Evolutionary conservation across 2,888 invertebrate genomes (phyloP).

Genomic region (Hydroisotoma schaefferi): DNA sequence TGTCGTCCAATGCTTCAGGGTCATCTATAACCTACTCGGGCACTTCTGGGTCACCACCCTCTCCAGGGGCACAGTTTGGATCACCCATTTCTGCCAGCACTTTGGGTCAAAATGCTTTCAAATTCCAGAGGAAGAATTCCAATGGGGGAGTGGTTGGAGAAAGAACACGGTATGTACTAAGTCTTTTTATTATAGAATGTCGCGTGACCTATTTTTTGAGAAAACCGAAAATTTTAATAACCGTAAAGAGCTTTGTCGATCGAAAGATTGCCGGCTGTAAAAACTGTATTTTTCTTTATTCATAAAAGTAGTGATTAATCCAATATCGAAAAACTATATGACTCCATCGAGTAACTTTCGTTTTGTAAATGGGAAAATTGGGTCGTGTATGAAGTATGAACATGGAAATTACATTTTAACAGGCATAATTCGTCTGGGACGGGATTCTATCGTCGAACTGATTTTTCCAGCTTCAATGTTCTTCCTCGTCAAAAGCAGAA

Average conservation of each 20-base stretch:
- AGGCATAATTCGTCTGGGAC: constrained; percentile 81
- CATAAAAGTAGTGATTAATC: too few species aligned
- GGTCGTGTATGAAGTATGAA: background rate
- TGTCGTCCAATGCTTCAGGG: constrained; percentile 53
- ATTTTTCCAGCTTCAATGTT: constrained; percentile 90
- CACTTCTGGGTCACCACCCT: constrained; percentile 43
- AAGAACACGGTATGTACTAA: constrained; percentile 28
- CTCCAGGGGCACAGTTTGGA: constrained; percentile 34
- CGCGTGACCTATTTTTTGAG: too few species aligned
- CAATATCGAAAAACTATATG: too few species aligned
- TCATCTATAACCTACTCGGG: constrained; percentile 50
- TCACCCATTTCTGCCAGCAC: constrained; percentile 14
- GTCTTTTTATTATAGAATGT: background rate
- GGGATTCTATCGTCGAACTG: constrained; percentile 83
- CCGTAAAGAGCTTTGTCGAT: too few species aligned
- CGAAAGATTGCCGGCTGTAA: too few species aligned
- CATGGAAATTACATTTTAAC: constrained; percentile 45
- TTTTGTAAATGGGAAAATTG: background rate
- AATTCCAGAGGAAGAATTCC: constrained; percentile 37
- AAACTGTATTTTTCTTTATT: too few species aligned
- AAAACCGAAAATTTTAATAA: too few species aligned
- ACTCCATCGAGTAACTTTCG: too few species aligned
- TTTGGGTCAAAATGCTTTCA: constrained; percentile 29
- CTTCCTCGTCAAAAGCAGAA: constrained; percentile 94
- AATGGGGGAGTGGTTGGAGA: constrained; percentile 18